These are phyloP conservation scores for Schizothorax lantsangensis DNA, from an alignment of 2,797 vertebrate species.

Conservation along the genomic window DNA sequence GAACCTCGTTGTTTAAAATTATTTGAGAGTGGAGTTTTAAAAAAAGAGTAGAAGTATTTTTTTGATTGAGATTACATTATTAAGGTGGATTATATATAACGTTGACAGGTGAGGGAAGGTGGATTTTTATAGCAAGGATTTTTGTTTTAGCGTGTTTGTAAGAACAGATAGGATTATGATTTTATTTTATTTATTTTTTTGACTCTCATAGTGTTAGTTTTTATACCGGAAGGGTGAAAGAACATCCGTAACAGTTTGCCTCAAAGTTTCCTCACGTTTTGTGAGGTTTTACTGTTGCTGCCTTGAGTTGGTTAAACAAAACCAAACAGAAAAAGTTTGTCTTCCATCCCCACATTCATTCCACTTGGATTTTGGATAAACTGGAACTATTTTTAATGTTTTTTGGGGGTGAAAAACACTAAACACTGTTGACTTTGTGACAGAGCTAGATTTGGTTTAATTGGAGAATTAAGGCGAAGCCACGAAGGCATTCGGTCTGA, in stretches of 20 bases:
- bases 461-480: constrained; percentile 15
- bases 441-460: constrained; percentile 4
- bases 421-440: constrained; percentile 10
- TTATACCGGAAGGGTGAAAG: constrained; percentile 18
- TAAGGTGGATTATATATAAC: background rate
- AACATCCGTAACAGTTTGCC: constrained; percentile 27
- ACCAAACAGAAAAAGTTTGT: constrained; percentile 53
- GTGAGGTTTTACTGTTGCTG: constrained; percentile 40
- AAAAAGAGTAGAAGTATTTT: constrained; percentile 13
- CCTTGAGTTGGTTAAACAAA: constrained; percentile 26
- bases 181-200: constrained; percentile 17
- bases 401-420: background rate
- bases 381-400: constrained; percentile 38
- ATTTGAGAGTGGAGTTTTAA: constrained; percentile 9
- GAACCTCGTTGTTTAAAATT: constrained; percentile 35
- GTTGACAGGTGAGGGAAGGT: constrained; percentile 7
- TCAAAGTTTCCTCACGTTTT: constrained; percentile 39
- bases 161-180: constrained; percentile 11
- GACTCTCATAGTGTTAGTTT: constrained; percentile 34
- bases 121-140: constrained; percentile 25
- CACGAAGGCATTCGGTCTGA: background rate
- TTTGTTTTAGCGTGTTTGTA: constrained; percentile 39
- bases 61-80: constrained; percentile 22
- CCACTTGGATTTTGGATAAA: constrained; percentile 45
- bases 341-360: constrained; percentile 60